A percentile compares a stretch with the other conserved stretches of the same genome.
These are phyloP conservation scores for Acleris cristana DNA, from an alignment of 2,888 invertebrate species.

Conservation along the genomic window DNA sequence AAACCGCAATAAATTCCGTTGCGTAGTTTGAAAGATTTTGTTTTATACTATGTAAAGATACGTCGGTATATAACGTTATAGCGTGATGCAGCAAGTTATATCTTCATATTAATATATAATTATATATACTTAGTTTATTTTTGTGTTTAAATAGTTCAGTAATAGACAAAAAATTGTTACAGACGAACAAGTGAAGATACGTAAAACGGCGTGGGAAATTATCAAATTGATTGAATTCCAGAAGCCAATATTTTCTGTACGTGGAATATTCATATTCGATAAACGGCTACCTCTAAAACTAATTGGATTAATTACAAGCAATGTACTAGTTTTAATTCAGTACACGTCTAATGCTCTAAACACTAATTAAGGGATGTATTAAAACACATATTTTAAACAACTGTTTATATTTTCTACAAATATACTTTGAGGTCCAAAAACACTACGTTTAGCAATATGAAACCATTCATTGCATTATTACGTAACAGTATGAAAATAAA, in stretches of 20 bases:
- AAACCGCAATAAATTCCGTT: too few species aligned
- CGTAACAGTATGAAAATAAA: slow-evolving; percentile 20
- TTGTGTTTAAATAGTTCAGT: too few species aligned
- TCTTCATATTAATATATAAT: too few species aligned
- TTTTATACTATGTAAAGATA: too few species aligned
- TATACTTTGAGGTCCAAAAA: slow-evolving; percentile 5
- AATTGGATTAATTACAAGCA: slow-evolving; percentile 51
- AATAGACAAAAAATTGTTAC: background rate
- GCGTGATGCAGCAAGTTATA: too few species aligned
- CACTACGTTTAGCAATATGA: slow-evolving; percentile 20
- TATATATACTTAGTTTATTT: too few species aligned
- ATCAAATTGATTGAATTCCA: slow-evolving; percentile 46
- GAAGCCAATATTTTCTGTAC: slow-evolving; percentile 49
- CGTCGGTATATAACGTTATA: too few species aligned
- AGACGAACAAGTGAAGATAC: slow-evolving; percentile 18
- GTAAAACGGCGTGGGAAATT: slow-evolving; percentile 47
- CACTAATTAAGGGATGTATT: slow-evolving; percentile 14
- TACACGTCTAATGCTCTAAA: slow-evolving; percentile 40
- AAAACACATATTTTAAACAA: slow-evolving; percentile 12
- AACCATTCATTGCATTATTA: slow-evolving; percentile 12
- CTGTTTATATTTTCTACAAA: slow-evolving; percentile 18
- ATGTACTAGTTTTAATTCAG: slow-evolving; percentile 52
- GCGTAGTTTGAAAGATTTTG: too few species aligned
- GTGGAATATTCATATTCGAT: slow-evolving; percentile 51
- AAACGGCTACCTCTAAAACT: slow-evolving; percentile 46